Evolutionary conservation across 1,140 invertebrate genomes (phyloP).

Genomic region (Aradophagus sp.): DNA sequence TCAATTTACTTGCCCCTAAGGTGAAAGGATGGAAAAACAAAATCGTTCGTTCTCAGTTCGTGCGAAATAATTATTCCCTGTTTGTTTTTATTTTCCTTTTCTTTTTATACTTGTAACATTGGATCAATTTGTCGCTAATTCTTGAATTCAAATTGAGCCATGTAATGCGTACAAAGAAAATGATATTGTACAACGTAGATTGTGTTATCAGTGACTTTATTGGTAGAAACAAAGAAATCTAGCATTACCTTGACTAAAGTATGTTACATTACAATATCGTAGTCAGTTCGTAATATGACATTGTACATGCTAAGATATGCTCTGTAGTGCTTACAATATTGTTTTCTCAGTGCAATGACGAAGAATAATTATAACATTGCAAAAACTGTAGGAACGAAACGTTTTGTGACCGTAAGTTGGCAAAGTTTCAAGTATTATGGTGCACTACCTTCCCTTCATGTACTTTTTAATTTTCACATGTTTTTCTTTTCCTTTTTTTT

Average conservation of each 20-base stretch:
- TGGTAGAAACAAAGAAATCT: no score
- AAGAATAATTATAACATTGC: constrained; percentile 21
- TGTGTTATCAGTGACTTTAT: no score
- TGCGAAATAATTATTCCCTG: constrained; percentile 30
- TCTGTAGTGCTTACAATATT: background rate
- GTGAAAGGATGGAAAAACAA: constrained; percentile 47
- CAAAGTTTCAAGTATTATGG: constrained; percentile 39
- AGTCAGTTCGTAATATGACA: no score
- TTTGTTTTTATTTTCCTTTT: no score
- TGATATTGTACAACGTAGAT: no score
- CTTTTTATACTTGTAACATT: constrained; percentile 8
- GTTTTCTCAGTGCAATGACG: no score
- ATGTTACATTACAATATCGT: no score
- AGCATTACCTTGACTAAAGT: no score
- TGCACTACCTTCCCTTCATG: constrained; percentile 34
- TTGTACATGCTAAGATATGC: no score
- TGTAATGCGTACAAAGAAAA: no score
- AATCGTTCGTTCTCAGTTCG: constrained; percentile 44
- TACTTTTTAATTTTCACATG: no score
- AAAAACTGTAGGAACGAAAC: constrained; percentile 28
- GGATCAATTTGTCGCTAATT: constrained; percentile 13
- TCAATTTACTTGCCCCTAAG: constrained; percentile 42
- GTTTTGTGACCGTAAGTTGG: constrained; percentile 51
- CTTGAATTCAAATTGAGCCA: constrained; percentile 5
- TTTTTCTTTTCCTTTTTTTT: constrained; percentile 5